Base-by-base conservation (phyloP, 2,113 vertebrate species). In the Rhizomys pruinosus region DNA sequence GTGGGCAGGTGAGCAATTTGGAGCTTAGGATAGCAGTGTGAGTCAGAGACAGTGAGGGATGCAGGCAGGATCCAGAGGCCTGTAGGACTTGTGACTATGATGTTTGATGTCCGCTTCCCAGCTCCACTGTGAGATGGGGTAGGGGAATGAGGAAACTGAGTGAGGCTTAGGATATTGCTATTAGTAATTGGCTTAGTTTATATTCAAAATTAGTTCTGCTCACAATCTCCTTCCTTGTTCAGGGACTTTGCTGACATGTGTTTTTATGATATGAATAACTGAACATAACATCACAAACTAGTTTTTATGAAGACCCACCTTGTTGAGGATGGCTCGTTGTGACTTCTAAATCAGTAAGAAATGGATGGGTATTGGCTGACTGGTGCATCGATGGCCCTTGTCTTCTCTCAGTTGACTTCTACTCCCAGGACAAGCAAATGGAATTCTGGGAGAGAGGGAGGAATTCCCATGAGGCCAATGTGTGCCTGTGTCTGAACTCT, bases 331-430 rank as follows among this genome's bases (percentile, higher is more conserved):
- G 47, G 47, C 78, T 25, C 34, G 68, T 71, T 59, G 9, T 85
- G 7, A 57, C n/a, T 93, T 90, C 59, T 84, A 71, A 93, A 32
- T 90, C 89, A 52, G 27, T 37, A 79, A 74, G 32, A 55, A 78
- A n/a, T 37, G 29, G n/a, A 23, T 89, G 52, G 68, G 61, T 39
- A 42, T 89, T n/a, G 15, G 9, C 64, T 82, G 88, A 63, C 22
- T 0, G 16, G 29, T 44, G 9, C 57, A 55, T 32, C 22, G 27
- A 81, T 79, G 64, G 42, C 37, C 39, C 3, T 90, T 61, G 68
- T 34, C n/a, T 90, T 89, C 23, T 44, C 64, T 88, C 20, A 20
- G 55, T 27, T 91, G 78, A 68, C 86, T 79, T 86, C 42, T n/a
- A 1, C 64, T 39, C 23, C 71, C 39, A 66, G 39, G 78, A 91